These are phyloP conservation scores for Himalopsyche kuldschensis DNA, from an alignment of 2,888 invertebrate genomes.

Conservation along the genomic window DNA sequence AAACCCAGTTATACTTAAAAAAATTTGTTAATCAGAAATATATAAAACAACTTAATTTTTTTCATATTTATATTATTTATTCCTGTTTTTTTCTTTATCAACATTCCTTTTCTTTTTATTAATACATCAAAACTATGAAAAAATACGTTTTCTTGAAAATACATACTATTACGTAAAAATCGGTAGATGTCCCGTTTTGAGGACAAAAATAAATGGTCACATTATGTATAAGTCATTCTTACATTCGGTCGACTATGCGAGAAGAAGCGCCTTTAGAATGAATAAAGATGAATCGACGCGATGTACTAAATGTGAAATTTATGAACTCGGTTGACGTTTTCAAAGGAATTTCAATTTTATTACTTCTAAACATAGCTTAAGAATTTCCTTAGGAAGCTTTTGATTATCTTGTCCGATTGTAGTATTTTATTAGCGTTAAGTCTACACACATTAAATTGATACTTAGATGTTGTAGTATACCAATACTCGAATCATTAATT, in stretches of 20 bases:
- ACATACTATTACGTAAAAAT: too few species aligned
- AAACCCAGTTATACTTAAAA: neutral
- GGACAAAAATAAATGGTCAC: too few species aligned
- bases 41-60: too few species aligned
- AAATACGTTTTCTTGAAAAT: too few species aligned
- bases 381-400: neutral
- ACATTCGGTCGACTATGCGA: neutral
- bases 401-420: neutral
- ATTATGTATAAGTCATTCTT: neutral
- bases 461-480: too few species aligned
- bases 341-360: neutral
- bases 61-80: too few species aligned
- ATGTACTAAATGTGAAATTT: neutral
- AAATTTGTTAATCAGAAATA: too few species aligned
- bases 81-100: too few species aligned
- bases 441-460: neutral
- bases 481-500: too few species aligned
- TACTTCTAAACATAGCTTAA: neutral
- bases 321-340: neutral
- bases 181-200: too few species aligned
- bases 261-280: neutral
- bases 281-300: neutral
- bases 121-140: too few species aligned
- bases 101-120: too few species aligned
- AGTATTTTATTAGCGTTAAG: neutral